Evolutionary conservation across 2,113 vertebrate species (phyloP), one percentile per base, ranked within the genome.

Genomic region (Anarrhichthys ocellatus): DNA sequence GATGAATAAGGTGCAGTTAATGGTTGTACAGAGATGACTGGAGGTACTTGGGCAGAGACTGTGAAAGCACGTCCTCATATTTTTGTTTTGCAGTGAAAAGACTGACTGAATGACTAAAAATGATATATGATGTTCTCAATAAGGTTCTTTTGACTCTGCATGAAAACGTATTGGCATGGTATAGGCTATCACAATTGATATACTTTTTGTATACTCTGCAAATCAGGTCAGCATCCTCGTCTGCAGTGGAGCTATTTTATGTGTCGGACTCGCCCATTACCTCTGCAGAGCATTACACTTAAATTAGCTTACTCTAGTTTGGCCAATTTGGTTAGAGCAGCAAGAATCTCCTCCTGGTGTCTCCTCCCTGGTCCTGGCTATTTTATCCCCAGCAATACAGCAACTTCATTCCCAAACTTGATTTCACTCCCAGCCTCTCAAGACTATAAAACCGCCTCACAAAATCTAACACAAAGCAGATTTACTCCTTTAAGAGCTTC

Each of bases 401-500:
- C 54, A 50, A 24, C 65, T 50, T 38, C 15, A 20, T 5, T 40
- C 22, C 17, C 44, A 27, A 36, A 75, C 59, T 22, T 34, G 58
- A 38, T 65, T 40, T 66, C 34, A 52, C 32, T 72, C 14, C n/a
- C 6, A n/a, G 20, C 38, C 4, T 67, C 15, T 44, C 17, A 27
- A 38, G 29, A 65, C 48, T 38, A 52, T 73, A 64, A 74, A 74
- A 66, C 46, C 38, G 32, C 29, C 9, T 15, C 50, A 71, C 13
- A 70, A 52, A 78, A 67, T 54, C 34, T 3, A 24, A 24, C 1
- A 65, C 65, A 50, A 69, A 62, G 54, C 56, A 58, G 14, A 67
- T 80, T 72, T 54, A 52, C 32, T 48, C n/a, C 38, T 42, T 58
- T 59, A 65, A 34, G 64, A 65, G n/a, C 58, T 36, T 59, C 15